Conservation (phyloP, 2,113 vertebrate genomes). For the Grantiella picta region DNA sequence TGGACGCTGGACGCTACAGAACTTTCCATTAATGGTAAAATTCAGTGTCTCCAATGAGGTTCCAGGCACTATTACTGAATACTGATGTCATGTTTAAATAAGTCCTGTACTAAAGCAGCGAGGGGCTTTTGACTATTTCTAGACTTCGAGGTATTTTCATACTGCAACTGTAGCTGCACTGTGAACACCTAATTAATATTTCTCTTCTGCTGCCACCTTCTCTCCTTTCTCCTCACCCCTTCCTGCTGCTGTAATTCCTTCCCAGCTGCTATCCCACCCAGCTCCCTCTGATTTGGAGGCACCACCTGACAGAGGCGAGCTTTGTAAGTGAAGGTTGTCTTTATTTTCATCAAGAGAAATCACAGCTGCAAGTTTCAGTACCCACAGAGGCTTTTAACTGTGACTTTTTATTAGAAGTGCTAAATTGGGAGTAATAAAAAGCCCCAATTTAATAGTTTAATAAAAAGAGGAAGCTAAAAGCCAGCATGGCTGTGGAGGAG, state of each 20-base stretch:
- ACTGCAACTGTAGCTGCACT: not conserved
- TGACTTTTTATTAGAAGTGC: slow-evolving; percentile 56
- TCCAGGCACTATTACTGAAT: not conserved
- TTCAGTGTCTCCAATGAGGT: not conserved
- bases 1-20: not conserved
- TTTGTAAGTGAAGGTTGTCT: not conserved
- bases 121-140: not conserved
- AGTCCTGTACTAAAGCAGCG: not conserved
- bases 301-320: not conserved
- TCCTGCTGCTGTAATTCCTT: slow-evolving; percentile 3
- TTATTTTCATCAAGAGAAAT: slow-evolving; percentile 50
- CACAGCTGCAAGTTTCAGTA: slow-evolving; percentile 41
- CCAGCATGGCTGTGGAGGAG: not conserved
- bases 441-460: slow-evolving; percentile 40
- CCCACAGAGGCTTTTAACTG: slow-evolving; percentile 40
- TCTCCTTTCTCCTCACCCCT: not conserved
- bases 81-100: not conserved
- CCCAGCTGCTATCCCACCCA: not conserved
- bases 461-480: slow-evolving; percentile 43
- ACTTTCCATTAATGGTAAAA: not conserved
- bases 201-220: not conserved
- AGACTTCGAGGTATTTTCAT: not conserved
- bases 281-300: not conserved
- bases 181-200: not conserved
- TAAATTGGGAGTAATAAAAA: slow-evolving; percentile 56